A percentile compares a stretch with the other conserved stretches of the same genome.
Conservation (phyloP, 2,888 invertebrate species). For the Chelonus formosanus region DNA sequence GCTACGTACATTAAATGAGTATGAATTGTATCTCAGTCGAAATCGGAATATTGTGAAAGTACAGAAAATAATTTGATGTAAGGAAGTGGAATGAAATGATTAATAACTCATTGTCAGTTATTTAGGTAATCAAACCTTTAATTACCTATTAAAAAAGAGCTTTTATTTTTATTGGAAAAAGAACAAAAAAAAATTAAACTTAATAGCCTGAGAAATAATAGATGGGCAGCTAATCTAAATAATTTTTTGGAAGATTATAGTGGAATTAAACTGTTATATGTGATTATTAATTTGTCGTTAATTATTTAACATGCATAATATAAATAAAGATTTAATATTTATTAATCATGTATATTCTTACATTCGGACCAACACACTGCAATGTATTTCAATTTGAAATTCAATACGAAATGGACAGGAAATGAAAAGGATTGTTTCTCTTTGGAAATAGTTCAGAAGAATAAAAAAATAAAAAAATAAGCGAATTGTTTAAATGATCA, state of each 20-base stretch:
- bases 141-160: constrained; percentile 22
- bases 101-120: constrained; percentile 25
- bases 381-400: constrained; percentile 15
- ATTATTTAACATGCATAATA: constrained; percentile 47
- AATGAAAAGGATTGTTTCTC: neutral
- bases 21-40: too few species aligned
- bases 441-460: constrained; percentile 18
- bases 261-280: neutral
- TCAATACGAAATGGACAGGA: constrained; percentile 4
- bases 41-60: too few species aligned
- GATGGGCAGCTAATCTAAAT: constrained; percentile 31
- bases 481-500: neutral
- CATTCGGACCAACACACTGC: constrained; percentile 34
- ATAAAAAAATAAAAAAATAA: constrained; percentile 25
- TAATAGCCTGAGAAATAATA: constrained; percentile 14
- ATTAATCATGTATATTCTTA: constrained; percentile 41
- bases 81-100: constrained; percentile 8
- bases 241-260: constrained; percentile 34
- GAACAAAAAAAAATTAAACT: constrained; percentile 31
- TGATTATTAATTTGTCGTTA: constrained; percentile 47
- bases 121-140: constrained; percentile 25
- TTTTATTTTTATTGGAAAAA: constrained; percentile 36
- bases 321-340: constrained; percentile 53
- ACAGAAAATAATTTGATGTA: too few species aligned
- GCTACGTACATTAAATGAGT: too few species aligned